Percentiles rank a stretch among this genome's conserved stretches.
These are phyloP conservation scores for Uromys caudimaculatus DNA, from an alignment of 2,797 vertebrate species.

Conservation along the genomic window DNA sequence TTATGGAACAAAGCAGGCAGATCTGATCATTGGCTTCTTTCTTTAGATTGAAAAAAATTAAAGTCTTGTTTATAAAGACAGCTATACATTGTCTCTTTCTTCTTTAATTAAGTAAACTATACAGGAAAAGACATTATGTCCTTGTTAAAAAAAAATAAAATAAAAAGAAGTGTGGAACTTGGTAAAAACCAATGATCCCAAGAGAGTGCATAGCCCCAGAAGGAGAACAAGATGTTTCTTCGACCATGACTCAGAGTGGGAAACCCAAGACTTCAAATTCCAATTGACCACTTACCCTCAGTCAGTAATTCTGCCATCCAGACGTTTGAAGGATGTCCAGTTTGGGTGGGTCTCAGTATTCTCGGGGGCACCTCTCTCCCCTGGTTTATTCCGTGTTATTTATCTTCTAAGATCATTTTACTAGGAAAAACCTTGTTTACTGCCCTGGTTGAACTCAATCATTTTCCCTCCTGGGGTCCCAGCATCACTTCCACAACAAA, in stretches of 20 bases:
- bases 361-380: neutral
- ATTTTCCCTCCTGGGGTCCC: neutral
- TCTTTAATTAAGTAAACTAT: constrained; percentile 69
- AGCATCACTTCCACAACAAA: neutral
- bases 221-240: constrained; percentile 53
- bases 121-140: constrained; percentile 60
- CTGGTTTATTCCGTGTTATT: constrained; percentile 46
- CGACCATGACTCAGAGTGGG: neutral
- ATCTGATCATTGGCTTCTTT: constrained; percentile 54
- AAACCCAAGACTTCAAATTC: neutral
- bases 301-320: neutral
- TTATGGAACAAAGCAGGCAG: constrained; percentile 61
- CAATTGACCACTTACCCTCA: neutral
- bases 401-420: constrained; percentile 52
- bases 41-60: neutral
- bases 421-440: constrained; percentile 55
- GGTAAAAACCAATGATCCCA: constrained; percentile 52
- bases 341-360: neutral
- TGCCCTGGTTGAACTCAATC: neutral
- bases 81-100: constrained; percentile 27
- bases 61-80: constrained; percentile 43
- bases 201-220: neutral
- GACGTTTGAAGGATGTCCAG: constrained; percentile 1
- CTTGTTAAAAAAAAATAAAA: constrained; percentile 61
- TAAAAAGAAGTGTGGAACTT: neutral